Evolutionary conservation across 2,113 vertebrate genomes (phyloP), one percentile per base, ranked within the genome.

Genomic region (Lepisosteus osseus): DNA sequence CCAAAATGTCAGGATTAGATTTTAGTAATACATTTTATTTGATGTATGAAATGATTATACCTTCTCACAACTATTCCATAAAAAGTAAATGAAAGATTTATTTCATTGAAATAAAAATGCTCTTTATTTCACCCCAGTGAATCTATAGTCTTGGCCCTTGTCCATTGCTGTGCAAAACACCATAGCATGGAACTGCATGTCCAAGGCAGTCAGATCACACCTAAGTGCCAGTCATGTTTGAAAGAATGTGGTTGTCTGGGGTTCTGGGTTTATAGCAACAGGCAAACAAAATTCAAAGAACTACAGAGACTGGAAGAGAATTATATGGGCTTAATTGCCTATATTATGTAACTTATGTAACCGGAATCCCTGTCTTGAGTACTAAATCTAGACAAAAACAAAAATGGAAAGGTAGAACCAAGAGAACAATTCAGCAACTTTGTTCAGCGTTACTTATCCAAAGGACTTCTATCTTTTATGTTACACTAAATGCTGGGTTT

Each of bases 171-270:
- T 75, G 70, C 44, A 43, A 63, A 59, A 17, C 17, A 29, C 56
- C 4, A 6, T 0, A 65, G 29, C 5, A 43, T 5, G 29, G 62
- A 9, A 11, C 57, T 59, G 12, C 70, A 47, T 73, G 47, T 75
- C 65, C 68, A 68, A 64, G 65, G 69, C 71, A 63, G 75, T 72
- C 29, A 77, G 59, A 47, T 81, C 76, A 63, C 82, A 85, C 78
- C 71, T 77, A 73, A 11, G 70, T 84, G 85, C 51, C 70, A 79
- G 76, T 15, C 68, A 29, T 76, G 73, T 77, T 77, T 64, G 44
- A 78, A 73, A 67, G 69, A 71, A 63, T 47, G 72, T 66, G 47
- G 54, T 42, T 3, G 41, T 77, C 73, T 78, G 17, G 59, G 61
- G 68, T 57, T 3, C 72, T 72, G 55, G 61, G 54, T 75, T 74